These are phyloP conservation scores for Cirrhinus mrigala DNA, from an alignment of 2,797 vertebrate genomes.

Conservation along the genomic window DNA sequence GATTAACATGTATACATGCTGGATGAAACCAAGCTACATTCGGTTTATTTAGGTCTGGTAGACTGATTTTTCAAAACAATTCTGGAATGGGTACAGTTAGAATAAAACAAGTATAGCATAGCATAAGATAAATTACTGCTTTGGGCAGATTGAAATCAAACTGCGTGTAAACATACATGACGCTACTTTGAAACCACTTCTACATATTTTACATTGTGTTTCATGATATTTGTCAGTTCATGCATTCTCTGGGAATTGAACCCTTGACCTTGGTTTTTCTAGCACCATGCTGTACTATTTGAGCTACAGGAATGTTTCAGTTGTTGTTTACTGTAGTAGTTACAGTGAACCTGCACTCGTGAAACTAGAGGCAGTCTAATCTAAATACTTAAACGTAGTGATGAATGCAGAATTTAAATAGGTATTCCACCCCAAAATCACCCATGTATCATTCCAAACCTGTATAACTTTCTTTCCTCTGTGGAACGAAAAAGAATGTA, in stretches of 20 bases:
- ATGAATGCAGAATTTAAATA: background rate
- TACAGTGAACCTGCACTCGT: background rate
- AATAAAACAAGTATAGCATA: background rate
- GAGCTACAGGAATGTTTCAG: background rate
- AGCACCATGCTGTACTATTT: background rate
- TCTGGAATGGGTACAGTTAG: background rate
- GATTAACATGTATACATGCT: background rate
- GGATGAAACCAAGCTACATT: background rate
- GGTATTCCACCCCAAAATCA: background rate
- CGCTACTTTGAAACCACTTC: background rate
- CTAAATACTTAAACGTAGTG: background rate
- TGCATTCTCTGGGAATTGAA: background rate
- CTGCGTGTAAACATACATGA: background rate
- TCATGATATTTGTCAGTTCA: background rate
- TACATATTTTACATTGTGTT: background rate
- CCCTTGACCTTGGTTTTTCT: background rate
- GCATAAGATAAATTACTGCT: background rate
- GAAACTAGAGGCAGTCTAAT: background rate
- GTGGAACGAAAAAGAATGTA: background rate
- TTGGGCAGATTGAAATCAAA: background rate
- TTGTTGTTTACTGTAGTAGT: background rate
- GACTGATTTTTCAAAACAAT: background rate
- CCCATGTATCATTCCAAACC: background rate
- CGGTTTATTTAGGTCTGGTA: background rate
- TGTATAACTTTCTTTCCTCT: background rate